These are phyloP conservation scores for Cryptoblepharus egeriae DNA, from an alignment of 2,797 vertebrate genomes.

Conservation along the genomic window DNA sequence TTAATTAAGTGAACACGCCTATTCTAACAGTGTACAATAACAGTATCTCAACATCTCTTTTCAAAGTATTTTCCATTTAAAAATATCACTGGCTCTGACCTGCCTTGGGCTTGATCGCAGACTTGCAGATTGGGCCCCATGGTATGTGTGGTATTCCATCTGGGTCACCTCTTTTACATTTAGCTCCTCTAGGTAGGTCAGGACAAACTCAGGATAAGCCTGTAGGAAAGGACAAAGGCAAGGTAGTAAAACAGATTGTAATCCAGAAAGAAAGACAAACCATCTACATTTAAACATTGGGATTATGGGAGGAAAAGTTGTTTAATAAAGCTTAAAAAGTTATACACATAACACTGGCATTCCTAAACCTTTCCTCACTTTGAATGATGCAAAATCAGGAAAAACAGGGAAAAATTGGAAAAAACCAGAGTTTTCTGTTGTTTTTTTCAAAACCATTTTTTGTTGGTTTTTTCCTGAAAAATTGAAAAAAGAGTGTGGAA, in stretches of 20 bases:
- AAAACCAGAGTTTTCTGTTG: too few species aligned
- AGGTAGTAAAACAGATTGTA: constrained; percentile 47
- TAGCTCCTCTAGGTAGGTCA: constrained; percentile 80
- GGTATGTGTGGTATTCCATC: constrained; percentile 63
- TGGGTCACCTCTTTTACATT: constrained; percentile 72
- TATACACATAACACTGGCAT: neutral
- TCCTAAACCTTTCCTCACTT: constrained; percentile 30
- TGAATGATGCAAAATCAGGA: neutral
- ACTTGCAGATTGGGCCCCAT: constrained; percentile 59
- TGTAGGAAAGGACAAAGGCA: constrained; percentile 70
- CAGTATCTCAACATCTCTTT: constrained; percentile 50
- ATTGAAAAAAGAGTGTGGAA: too few species aligned
- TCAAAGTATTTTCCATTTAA: constrained; percentile 43
- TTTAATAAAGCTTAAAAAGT: too few species aligned
- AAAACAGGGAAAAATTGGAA: too few species aligned
- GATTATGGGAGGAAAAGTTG: constrained; percentile 23
- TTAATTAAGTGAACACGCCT: constrained; percentile 34
- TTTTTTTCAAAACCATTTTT: too few species aligned
- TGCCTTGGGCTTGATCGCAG: constrained; percentile 69
- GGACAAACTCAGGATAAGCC: constrained; percentile 78
- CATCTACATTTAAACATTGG: constrained; percentile 16
- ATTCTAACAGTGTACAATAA: neutral
- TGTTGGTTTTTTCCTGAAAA: too few species aligned
- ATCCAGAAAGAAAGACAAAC: constrained; percentile 44
- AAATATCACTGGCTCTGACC: constrained; percentile 59